Base-by-base conservation (phyloP, 2,113 vertebrate species). In the Oostethus manadensis region DNA sequence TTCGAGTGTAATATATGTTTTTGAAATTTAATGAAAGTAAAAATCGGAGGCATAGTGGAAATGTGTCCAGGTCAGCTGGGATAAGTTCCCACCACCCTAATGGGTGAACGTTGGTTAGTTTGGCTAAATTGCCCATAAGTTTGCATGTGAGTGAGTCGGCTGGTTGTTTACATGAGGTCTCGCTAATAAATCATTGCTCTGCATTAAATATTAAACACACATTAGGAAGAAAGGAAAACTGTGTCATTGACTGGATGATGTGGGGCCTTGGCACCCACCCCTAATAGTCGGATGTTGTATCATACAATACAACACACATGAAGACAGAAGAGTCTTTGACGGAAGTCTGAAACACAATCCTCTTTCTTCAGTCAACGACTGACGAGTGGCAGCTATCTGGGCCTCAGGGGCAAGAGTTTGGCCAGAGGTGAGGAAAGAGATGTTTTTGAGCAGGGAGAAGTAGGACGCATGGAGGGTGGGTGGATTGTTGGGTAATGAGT, bases 401-500 rank as follows among this genome's bases (percentile, higher is more conserved):
- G 71, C 74, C 67, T 63, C 56, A 69, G 78, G 72, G 57, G 71
- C 68, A 57, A 56, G 49, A 58, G 48, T 68, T 55, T 62, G 56
- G 65, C 48, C 54, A 6, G 55, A 54, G 65, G 66, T 61, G 10
- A 61, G 74, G 74, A 64, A 55, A 67, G 68, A 73, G 71, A 77
- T 66, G 58, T 65, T 74, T 70, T 49, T 20, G 20, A 43, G 44
- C 18, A 50, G 64, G 67, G 62, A 71, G 76, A 47, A 20, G 71
- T 33, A 71, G 71, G 73, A 69, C 69, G 70, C 68, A 55, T 58
- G 71, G 23, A 57, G 79, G 67, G 65, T 62, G 80, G 68, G 77
- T 16, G 74, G 73, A 83, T 84, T 60, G 67, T 74, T 83, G 71
- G 76, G 70, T 77, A 76, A 84, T 83, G 84, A 88, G 86, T 87